Conservation (phyloP, 2,797 vertebrate species). For the Lutjanus argentimaculatus region DNA sequence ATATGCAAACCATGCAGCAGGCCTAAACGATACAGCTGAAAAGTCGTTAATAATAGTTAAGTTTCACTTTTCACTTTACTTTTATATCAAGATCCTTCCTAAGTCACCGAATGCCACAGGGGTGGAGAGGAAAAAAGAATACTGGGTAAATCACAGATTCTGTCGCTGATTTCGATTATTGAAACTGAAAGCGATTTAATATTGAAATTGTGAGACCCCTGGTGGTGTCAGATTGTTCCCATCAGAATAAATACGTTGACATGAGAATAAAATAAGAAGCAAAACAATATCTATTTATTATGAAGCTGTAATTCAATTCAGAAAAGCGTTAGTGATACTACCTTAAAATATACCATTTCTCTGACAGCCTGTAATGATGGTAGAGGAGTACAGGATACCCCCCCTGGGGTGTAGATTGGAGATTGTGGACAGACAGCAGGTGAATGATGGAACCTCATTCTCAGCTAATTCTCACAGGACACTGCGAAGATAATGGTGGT, state of each 20-base stretch:
- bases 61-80: too few relatives aligned
- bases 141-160: too few relatives aligned
- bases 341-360: neutral
- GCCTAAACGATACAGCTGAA: too few relatives aligned
- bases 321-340: neutral
- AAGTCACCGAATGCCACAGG: too few relatives aligned
- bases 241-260: neutral
- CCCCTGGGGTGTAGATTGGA: conserved; percentile 13
- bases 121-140: too few relatives aligned
- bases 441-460: conserved; percentile 49
- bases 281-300: neutral
- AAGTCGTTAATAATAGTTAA: too few relatives aligned
- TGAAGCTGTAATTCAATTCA: neutral
- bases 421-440: conserved; percentile 29
- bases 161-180: too few relatives aligned
- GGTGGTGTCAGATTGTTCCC: neutral
- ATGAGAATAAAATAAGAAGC: neutral
- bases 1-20: neutral
- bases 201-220: too few relatives aligned
- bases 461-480: conserved; percentile 39
- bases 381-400: neutral
- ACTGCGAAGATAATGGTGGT: conserved; percentile 44
- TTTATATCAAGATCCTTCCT: too few relatives aligned
- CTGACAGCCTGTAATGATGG: neutral
- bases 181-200: too few relatives aligned